Base-by-base conservation (phyloP, 2,888 invertebrate species). In the Arge pagana region DNA sequence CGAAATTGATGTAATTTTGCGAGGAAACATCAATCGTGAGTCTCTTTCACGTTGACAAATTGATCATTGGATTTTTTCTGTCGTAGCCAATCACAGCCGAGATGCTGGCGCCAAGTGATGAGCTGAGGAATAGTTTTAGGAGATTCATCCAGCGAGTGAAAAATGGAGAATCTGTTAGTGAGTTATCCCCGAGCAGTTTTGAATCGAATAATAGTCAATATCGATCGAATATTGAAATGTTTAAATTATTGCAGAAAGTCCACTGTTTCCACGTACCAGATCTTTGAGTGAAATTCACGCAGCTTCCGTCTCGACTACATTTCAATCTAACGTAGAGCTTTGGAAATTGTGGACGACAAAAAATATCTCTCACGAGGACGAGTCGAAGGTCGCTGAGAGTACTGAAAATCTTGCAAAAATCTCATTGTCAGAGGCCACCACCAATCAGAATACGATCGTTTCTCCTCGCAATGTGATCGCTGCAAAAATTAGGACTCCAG, bases 101-200 rank as follows among this genome's bases (percentile, higher is more conserved):
- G n/a, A 53, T 55, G 48, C 58, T 68, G 18, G 53, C 49, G 31
- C 31, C 55, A 1, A 53, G 52, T 21, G 56, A 57, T 10, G 60
- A 56, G 33, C 60, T 71, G n/a, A 62, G 55, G 39, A 55, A 50
- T 8, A 62, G 67, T 37, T 52, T 68, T 16, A 37, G 58, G 3
- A 59, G 63, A 23, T 71, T 65, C 53, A 50, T 71, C 13, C 56
- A 58, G 41, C 60, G 67, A 50, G 56, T 59, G 13, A 60, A 60
- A 53, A 48, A 28, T 18, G 52, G 11, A 10, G 48, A 36, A 39
- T 4, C 21, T 5, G 13, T 52, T 21, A 37, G 52, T 52, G 18
- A 48, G 52, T 11, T 13, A 8, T 35, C 36, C n/a, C n/a, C n/a
- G n/a, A n/a, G n/a, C n/a, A n/a, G n/a, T n/a, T n/a, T n/a, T n/a